Evolutionary conservation across 2,113 vertebrate genomes (phyloP).

Genomic region (Pomatostomus ruficeps): DNA sequence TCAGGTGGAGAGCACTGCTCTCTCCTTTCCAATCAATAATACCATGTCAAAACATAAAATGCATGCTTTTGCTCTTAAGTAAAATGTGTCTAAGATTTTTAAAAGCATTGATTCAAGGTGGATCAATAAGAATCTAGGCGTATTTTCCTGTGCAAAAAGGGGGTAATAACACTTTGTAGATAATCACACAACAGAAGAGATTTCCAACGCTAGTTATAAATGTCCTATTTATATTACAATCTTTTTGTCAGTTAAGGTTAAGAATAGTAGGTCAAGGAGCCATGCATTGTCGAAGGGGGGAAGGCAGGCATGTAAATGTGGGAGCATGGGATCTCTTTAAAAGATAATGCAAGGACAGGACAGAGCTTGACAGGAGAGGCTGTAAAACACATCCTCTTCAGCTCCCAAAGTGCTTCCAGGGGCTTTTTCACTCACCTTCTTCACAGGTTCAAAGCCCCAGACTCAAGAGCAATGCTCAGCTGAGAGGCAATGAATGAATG

Average conservation of each 20-base stretch:
- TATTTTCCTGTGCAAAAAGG: constrained; percentile 85
- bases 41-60: constrained; percentile 97
- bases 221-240: constrained; percentile 68
- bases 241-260: constrained; percentile 65
- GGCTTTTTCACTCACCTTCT: neutral
- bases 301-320: constrained; percentile 9
- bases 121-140: constrained; percentile 89
- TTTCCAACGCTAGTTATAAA: constrained; percentile 60
- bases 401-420: neutral
- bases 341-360: neutral
- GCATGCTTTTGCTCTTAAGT: constrained; percentile 98
- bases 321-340: neutral
- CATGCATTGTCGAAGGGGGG: neutral
- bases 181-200: constrained; percentile 75
- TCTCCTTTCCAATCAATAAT: constrained; percentile 83
- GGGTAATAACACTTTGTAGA: constrained; percentile 86
- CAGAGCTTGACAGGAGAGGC: neutral
- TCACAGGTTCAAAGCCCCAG: neutral
- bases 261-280: constrained; percentile 68
- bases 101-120: constrained; percentile 94
- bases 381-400: neutral
- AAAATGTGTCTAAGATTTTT: constrained; percentile 97
- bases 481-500: neutral
- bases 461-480: neutral
- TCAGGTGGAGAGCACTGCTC: constrained; percentile 67